Evolutionary conservation across 2,113 vertebrate species (phyloP).

Genomic region (Salvelinus sp.): DNA sequence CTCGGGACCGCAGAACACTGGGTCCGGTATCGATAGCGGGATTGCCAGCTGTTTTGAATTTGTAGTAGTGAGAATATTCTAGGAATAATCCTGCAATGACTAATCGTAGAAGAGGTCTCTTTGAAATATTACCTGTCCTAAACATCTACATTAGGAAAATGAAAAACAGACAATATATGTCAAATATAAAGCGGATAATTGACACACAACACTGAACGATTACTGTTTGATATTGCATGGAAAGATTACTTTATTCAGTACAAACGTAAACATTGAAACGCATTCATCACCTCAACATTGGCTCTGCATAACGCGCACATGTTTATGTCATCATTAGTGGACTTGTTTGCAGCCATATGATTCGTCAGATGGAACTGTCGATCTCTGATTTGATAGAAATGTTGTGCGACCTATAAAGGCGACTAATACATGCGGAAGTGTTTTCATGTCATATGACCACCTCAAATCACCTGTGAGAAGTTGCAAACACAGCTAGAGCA

Average conservation of each 20-base stretch:
- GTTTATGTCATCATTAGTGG: slow-evolving; percentile 51
- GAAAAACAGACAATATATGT: no score
- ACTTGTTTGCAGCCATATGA: slow-evolving; percentile 39
- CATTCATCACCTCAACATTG: slow-evolving; percentile 65
- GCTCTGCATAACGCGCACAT: slow-evolving; percentile 30
- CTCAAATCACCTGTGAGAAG: slow-evolving; percentile 4
- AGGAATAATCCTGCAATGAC: slow-evolving; percentile 39
- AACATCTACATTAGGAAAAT: no score
- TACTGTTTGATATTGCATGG: no score
- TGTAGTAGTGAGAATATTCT: slow-evolving; percentile 27
- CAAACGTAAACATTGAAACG: background rate
- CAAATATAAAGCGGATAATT: no score
- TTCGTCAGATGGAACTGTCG: slow-evolving; percentile 46
- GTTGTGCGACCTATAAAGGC: no score
- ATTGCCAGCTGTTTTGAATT: slow-evolving; percentile 12
- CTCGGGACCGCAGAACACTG: slow-evolving; percentile 1
- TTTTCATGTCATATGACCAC: slow-evolving; percentile 18
- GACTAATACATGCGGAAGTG: no score
- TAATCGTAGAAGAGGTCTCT: background rate
- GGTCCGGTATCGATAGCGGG: background rate
- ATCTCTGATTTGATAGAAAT: no score
- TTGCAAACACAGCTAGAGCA: background rate
- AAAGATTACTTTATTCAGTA: background rate
- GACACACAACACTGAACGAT: no score
- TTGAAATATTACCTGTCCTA: background rate